Evolutionary conservation across 2,113 vertebrate species (phyloP).

Genomic region (Macquaria australasica): DNA sequence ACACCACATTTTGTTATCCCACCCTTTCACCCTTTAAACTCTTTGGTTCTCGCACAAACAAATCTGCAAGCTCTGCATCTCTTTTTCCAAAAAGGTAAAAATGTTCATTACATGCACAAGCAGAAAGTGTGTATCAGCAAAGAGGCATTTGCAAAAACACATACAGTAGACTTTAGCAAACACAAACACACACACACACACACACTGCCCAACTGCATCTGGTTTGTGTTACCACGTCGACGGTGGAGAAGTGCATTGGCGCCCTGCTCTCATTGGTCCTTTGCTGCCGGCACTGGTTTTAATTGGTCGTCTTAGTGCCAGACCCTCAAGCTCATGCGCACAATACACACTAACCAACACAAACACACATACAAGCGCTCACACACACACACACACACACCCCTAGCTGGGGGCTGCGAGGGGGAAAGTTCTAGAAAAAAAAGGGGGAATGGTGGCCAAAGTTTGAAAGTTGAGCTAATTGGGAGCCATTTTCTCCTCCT

Average conservation of each 20-base stretch:
- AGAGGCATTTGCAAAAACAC: constrained; percentile 68
- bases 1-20: constrained; percentile 15
- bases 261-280: constrained; percentile 77
- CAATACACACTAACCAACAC: constrained; percentile 24
- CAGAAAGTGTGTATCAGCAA: constrained; percentile 69
- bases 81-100: constrained; percentile 52
- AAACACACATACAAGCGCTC: constrained; percentile 17
- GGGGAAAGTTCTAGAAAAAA: constrained; percentile 54
- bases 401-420: constrained; percentile 54
- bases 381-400: constrained; percentile 37
- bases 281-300: constrained; percentile 79
- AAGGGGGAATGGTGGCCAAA: constrained; percentile 61
- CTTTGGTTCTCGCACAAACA: constrained; percentile 38
- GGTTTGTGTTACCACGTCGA: constrained; percentile 78
- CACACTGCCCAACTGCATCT: constrained; percentile 70
- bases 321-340: constrained; percentile 70
- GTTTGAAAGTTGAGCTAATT: constrained; percentile 77
- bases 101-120: constrained; percentile 53
- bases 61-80: constrained; percentile 68
- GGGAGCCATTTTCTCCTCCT: constrained; percentile 61
- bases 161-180: constrained; percentile 53
- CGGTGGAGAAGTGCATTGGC: constrained; percentile 77
- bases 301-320: constrained; percentile 79
- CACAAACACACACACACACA: constrained; percentile 37
- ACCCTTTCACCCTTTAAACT: neutral